Conservation (phyloP, 2,888 invertebrate species). For the Odontothrips loti region DNA sequence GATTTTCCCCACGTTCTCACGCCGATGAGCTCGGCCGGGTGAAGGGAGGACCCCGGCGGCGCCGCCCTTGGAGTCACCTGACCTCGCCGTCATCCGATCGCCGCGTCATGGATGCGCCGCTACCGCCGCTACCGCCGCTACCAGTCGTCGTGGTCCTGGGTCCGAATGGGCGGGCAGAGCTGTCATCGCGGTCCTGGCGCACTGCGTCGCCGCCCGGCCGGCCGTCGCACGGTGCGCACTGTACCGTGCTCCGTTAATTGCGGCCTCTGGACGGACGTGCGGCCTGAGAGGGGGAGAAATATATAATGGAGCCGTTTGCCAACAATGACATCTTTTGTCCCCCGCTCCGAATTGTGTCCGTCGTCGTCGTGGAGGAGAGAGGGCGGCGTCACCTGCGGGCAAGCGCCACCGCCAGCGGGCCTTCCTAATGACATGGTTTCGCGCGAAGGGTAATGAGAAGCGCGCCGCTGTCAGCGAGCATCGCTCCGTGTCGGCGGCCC, state of each 20-base stretch:
- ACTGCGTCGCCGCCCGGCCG: not conserved
- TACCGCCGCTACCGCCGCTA: too few relatives aligned
- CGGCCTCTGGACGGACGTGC: not conserved
- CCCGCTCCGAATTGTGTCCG: not conserved
- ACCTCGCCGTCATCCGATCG: too few relatives aligned
- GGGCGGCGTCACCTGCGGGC: not conserved
- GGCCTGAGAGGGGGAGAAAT: not conserved
- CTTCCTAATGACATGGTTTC: not conserved
- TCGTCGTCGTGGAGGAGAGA: not conserved
- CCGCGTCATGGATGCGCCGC: too few relatives aligned
- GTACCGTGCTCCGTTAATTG: constrained; percentile 11
- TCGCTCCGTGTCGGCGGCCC: too few relatives aligned
- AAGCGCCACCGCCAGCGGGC: not conserved
- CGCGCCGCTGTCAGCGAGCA: not conserved
- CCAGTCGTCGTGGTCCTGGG: not conserved
- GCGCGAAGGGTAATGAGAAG: not conserved
- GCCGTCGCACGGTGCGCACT: not conserved
- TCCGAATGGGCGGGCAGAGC: not conserved
- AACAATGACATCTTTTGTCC: constrained; percentile 17
- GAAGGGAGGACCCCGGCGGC: not conserved
- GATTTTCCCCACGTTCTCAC: too few relatives aligned
- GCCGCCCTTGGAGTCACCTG: not conserved
- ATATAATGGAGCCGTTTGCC: constrained; percentile 16
- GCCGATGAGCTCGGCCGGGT: not conserved
- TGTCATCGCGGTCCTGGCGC: not conserved